A percentile compares a stretch with the other conserved stretches of the same genome.
These are phyloP conservation scores for Agrenia bidenticulata DNA, from an alignment of 2,888 invertebrate genomes.

Conservation along the genomic window DNA sequence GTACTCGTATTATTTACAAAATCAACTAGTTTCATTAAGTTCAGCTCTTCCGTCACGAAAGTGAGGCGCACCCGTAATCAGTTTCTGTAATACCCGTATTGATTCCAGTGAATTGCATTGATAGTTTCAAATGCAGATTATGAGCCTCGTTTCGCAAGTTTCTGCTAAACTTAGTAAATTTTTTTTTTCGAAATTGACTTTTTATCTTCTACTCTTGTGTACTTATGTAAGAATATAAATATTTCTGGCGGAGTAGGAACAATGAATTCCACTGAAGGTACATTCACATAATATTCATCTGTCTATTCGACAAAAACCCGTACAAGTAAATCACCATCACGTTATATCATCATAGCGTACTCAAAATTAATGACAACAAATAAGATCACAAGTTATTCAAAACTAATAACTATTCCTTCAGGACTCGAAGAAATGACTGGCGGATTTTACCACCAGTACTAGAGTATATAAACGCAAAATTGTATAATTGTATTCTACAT, in stretches of 20 bases:
- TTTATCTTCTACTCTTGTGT: neutral
- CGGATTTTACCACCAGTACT: slow-evolving; percentile 1
- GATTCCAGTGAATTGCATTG: slow-evolving; percentile 16
- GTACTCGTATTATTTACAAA: neutral
- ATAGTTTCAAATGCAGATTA: slow-evolving; percentile 14
- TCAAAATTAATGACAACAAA: slow-evolving; percentile 17
- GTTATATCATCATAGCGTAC: slow-evolving; percentile 2
- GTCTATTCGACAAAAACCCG: slow-evolving; percentile 16
- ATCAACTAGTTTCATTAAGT: neutral
- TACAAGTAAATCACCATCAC: slow-evolving; percentile 20
- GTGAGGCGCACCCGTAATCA: slow-evolving; percentile 13
- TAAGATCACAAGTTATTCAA: slow-evolving; percentile 11
- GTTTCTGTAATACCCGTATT: slow-evolving; percentile 21
- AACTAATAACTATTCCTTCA: slow-evolving; percentile 1
- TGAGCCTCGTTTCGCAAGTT: slow-evolving; percentile 8
- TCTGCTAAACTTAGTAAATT: slow-evolving; percentile 5
- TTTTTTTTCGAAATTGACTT: slow-evolving; percentile 2
- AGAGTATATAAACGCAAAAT: neutral
- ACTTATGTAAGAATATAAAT: neutral
- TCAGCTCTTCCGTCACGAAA: neutral
- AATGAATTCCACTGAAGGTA: slow-evolving; percentile 8
- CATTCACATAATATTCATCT: slow-evolving; percentile 2
- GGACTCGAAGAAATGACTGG: slow-evolving; percentile 14
- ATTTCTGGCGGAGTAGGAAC: neutral
- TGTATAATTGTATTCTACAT: neutral